phyloP scores from a whole-genome alignment of 2,888 invertebrate genomes.

The Lepidocyrtinus sp. region DNA sequence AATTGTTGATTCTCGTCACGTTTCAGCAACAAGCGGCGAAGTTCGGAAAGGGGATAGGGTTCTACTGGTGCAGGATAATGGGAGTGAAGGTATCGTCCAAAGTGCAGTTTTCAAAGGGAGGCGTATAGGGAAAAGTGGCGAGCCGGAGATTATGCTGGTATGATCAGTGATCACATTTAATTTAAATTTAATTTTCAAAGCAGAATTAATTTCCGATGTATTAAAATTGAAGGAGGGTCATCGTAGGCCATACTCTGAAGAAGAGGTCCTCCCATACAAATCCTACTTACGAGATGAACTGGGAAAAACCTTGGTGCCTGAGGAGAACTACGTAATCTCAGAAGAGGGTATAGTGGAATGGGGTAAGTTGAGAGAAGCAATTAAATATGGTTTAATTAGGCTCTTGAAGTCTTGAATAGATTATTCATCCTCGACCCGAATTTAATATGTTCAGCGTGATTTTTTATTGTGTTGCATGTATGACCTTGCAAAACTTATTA shows the following conservation, averaged over 20 bases:
- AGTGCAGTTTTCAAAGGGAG: constrained; percentile 57
- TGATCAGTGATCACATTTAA: too few relatives aligned
- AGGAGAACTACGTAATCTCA: constrained; percentile 44
- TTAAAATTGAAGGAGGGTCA: constrained; percentile 59
- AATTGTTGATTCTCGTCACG: not conserved
- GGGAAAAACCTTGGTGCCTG: constrained; percentile 56
- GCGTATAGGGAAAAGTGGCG: constrained; percentile 32
- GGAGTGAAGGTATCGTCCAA: constrained; percentile 42
- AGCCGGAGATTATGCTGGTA: constrained; percentile 51
- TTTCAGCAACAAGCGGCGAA: constrained; percentile 47
- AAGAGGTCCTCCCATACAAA: constrained; percentile 62
- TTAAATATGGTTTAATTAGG: not conserved
- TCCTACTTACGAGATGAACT: constrained; percentile 51
- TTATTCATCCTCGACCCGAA: too few relatives aligned
- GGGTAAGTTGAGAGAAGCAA: constrained; percentile 38
- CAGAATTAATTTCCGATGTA: too few relatives aligned
- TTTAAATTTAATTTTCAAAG: too few relatives aligned
- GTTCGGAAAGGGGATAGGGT: constrained; percentile 56
- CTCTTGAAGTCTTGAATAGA: too few relatives aligned
- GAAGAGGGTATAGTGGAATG: constrained; percentile 40
- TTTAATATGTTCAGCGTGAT: too few relatives aligned
- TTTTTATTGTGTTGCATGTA: too few relatives aligned
- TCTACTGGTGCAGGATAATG: constrained; percentile 45
- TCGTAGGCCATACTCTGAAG: constrained; percentile 36
- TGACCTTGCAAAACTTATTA: constrained; percentile 3